These are phyloP conservation scores for Plumapathes pennacea DNA, from an alignment of 92 coral and sea anemone species.

Conservation along the genomic window DNA sequence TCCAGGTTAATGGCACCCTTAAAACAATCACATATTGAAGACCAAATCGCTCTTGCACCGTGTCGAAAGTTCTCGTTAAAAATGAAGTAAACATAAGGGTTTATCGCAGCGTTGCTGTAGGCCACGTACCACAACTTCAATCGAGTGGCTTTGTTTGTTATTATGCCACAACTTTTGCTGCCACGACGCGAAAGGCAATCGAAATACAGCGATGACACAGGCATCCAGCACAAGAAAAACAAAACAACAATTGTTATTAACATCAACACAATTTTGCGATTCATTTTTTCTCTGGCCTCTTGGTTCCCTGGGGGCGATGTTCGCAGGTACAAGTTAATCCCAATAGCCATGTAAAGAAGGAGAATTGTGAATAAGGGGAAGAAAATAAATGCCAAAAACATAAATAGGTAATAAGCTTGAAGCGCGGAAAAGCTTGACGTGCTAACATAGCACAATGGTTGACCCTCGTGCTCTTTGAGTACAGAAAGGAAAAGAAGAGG, in stretches of 20 bases:
- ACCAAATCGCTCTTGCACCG: slow-evolving; percentile 20
- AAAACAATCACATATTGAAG: no score
- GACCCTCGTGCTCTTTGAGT: not conserved
- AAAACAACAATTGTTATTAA: slow-evolving; percentile 43
- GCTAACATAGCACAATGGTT: slow-evolving; percentile 11
- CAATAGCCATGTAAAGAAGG: slow-evolving; percentile 56
- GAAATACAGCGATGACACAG: no score
- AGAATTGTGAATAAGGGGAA: slow-evolving; percentile 44
- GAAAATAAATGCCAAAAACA: slow-evolving; percentile 22
- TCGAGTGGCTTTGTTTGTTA: no score
- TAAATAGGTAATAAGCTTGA: slow-evolving; percentile 14
- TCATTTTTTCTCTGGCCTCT: slow-evolving; percentile 48
- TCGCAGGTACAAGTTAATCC: slow-evolving; percentile 44
- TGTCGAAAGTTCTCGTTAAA: slow-evolving; percentile 40
- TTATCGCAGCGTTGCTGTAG: slow-evolving; percentile 32
- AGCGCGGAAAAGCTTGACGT: not conserved
- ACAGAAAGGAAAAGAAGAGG: slow-evolving; percentile 37
- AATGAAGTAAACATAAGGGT: slow-evolving; percentile 29
- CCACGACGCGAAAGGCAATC: no score
- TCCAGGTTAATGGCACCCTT: no score
- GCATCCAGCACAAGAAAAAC: slow-evolving; percentile 62
- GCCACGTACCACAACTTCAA: slow-evolving; percentile 40
- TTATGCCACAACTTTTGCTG: no score
- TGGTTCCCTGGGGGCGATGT: slow-evolving; percentile 56
- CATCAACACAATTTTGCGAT: slow-evolving; percentile 49